Conservation (phyloP, 2,888 invertebrate genomes). For the Glyphotaelius pellucidus region DNA sequence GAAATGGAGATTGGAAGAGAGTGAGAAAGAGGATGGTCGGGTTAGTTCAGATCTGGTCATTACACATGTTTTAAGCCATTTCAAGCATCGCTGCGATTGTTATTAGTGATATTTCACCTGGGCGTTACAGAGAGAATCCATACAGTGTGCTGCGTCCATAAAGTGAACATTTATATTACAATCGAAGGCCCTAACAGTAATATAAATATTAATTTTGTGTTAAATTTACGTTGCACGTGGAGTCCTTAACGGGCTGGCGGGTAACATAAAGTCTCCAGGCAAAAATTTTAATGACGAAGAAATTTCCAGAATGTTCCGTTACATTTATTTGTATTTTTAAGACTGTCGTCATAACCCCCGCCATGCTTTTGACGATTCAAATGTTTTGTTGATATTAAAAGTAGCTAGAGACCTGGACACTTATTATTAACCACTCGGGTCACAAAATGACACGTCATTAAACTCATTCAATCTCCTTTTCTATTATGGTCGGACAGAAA, state of each 20-base stretch:
- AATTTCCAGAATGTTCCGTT: neutral
- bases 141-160: neutral
- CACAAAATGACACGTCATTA: too few relatives aligned
- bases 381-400: neutral
- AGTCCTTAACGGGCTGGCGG: neutral
- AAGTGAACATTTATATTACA: neutral
- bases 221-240: neutral
- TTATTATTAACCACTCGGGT: too few relatives aligned
- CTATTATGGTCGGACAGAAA: too few relatives aligned
- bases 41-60: too few relatives aligned
- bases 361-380: neutral
- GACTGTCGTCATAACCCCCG: neutral
- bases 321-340: constrained; percentile 5
- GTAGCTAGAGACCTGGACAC: neutral
- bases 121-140: too few relatives aligned
- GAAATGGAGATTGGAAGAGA: too few relatives aligned
- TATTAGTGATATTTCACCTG: too few relatives aligned
- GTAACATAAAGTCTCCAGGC: neutral
- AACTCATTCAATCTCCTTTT: too few relatives aligned
- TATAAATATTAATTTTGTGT: constrained; percentile 40
- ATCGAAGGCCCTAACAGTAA: neutral
- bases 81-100: too few relatives aligned
- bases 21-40: too few relatives aligned
- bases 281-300: constrained; percentile 26
- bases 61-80: too few relatives aligned